Evolutionary conservation across 1,140 invertebrate species (phyloP).

Genomic region (Philaenus spumarius): DNA sequence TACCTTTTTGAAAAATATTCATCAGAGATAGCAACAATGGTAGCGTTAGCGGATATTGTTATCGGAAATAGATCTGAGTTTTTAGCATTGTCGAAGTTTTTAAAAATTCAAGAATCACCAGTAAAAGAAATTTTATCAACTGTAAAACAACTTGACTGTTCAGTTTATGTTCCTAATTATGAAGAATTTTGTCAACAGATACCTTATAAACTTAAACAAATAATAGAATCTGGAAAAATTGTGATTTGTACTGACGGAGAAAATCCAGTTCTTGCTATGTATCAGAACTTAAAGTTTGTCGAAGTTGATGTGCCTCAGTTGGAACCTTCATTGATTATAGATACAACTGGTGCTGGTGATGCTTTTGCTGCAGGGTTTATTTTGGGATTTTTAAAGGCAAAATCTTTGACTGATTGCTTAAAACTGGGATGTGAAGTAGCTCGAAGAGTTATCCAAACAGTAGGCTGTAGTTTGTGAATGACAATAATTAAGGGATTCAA

Average conservation of each 20-base stretch:
- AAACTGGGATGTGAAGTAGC: conserved; percentile 9
- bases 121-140: neutral
- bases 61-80: conserved; percentile 19
- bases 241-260: conserved; percentile 31
- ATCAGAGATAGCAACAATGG: neutral
- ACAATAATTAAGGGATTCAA: too few species aligned
- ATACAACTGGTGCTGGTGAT: conserved; percentile 58
- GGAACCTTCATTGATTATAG: conserved; percentile 42
- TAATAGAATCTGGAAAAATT: conserved; percentile 14
- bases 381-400: conserved; percentile 38
- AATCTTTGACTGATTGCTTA: neutral
- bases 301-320: conserved; percentile 39
- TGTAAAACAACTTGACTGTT: neutral
- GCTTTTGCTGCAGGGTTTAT: conserved; percentile 58
- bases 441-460: conserved; percentile 13
- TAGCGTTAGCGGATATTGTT: conserved; percentile 16
- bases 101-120: neutral
- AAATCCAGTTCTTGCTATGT: conserved; percentile 25
- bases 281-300: conserved; percentile 20
- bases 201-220: neutral
- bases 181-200: neutral
- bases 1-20: conserved; percentile 11
- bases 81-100: neutral
- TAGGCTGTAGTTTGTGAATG: conserved; percentile 5
- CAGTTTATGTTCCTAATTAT: too few species aligned